Evolutionary conservation across 2,797 vertebrate genomes (phyloP).

Genomic region (Lacerta bilineata): DNA sequence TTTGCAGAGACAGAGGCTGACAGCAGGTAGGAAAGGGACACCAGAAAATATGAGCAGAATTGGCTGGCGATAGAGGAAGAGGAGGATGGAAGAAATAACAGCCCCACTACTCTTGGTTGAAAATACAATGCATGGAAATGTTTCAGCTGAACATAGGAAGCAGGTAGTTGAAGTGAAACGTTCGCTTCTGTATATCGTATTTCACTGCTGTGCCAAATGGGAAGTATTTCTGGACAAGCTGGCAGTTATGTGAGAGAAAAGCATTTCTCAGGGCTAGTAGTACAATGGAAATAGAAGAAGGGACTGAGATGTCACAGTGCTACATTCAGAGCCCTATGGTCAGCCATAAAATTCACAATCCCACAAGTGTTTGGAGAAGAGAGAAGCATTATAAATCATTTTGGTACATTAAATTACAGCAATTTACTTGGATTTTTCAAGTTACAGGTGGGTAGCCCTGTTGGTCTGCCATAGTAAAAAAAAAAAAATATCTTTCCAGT

Average conservation of each 20-base stretch:
- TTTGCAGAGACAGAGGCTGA: neutral
- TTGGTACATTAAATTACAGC: neutral
- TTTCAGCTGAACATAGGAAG: neutral
- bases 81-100: neutral
- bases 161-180: neutral
- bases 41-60: neutral
- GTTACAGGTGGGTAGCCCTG: no score
- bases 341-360: neutral
- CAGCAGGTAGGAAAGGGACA: neutral
- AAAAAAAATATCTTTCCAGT: no score
- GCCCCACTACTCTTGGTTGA: neutral
- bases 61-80: neutral
- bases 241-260: neutral
- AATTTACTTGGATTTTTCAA: neutral
- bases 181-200: neutral
- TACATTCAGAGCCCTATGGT: neutral
- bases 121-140: neutral
- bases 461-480: no score
- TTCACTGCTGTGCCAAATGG: neutral
- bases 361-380: neutral
- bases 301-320: neutral
- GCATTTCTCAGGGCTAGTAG: neutral
- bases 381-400: neutral
- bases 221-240: neutral
- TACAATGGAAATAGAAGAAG: neutral